Evolutionary conservation across 2,797 vertebrate genomes (phyloP).

Genomic region (Sebastes reedi): DNA sequence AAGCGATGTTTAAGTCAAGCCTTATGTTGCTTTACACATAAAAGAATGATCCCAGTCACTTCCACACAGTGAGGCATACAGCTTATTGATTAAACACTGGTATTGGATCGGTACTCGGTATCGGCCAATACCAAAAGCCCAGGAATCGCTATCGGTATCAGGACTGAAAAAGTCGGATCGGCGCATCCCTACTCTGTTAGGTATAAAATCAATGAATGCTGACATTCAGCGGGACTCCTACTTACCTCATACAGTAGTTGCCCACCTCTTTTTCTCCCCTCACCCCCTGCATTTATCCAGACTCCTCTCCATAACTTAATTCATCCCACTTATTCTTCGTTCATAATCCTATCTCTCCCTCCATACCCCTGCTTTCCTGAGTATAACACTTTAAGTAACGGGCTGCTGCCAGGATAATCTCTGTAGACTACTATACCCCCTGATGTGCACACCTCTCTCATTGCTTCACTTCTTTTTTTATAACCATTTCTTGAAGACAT

Average conservation of each 20-base stretch:
- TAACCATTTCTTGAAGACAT: background rate
- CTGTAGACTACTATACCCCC: background rate
- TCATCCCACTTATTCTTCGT: slow-evolving; percentile 24
- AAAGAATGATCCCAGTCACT: too few species aligned
- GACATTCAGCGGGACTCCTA: background rate
- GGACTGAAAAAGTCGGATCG: too few species aligned
- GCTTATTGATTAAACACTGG: too few species aligned
- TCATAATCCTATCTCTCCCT: slow-evolving; percentile 28
- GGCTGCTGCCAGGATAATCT: slow-evolving; percentile 10
- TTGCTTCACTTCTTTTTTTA: background rate
- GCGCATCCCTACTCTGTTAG: background rate
- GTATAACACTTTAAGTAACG: background rate
- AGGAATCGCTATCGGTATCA: too few species aligned
- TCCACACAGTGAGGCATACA: too few species aligned
- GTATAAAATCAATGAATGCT: background rate
- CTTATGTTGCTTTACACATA: too few species aligned
- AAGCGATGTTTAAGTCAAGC: too few species aligned
- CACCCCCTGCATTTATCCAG: background rate
- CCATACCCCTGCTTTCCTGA: background rate
- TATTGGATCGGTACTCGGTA: too few species aligned
- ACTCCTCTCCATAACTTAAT: slow-evolving; percentile 24
- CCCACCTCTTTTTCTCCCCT: background rate
- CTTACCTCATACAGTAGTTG: background rate
- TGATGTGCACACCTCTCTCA: background rate
- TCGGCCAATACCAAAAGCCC: too few species aligned